phyloP scores from a whole-genome alignment of 2,888 invertebrate species.

The Calameuta pallipes region DNA sequence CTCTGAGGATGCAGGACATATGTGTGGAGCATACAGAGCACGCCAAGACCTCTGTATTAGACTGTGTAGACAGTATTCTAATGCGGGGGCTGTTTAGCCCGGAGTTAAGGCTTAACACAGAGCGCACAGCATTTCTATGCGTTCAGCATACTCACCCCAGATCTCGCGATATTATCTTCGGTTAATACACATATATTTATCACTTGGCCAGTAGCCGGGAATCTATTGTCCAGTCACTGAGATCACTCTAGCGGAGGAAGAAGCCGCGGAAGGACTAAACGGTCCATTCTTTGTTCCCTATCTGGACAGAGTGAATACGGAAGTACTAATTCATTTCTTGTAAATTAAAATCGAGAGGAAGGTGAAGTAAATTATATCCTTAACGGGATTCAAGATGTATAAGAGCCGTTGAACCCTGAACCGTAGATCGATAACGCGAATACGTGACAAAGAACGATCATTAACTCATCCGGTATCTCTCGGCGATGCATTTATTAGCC shows the following conservation, averaged over 20 bases:
- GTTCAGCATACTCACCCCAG: conserved; percentile 20
- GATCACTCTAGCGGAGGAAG: not conserved
- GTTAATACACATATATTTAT: conserved; percentile 32
- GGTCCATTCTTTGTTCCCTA: not conserved
- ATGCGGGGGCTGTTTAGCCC: conserved; percentile 29
- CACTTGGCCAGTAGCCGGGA: conserved; percentile 9
- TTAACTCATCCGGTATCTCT: not conserved
- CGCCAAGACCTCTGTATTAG: conserved; percentile 3
- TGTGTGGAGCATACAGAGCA: not conserved
- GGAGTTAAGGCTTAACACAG: conserved; percentile 6
- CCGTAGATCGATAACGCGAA: not conserved
- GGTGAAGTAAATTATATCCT: not conserved
- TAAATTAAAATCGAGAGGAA: not conserved
- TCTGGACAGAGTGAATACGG: not conserved
- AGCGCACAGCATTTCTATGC: conserved; percentile 17
- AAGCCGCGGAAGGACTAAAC: not conserved
- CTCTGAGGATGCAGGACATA: not conserved
- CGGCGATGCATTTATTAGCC: not conserved
- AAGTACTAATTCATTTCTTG: not conserved
- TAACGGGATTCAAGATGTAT: not conserved
- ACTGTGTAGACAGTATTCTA: conserved; percentile 20
- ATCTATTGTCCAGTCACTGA: not conserved
- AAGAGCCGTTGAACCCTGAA: not conserved
- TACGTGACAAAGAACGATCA: not conserved
- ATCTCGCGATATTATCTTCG: conserved; percentile 29